Base-by-base conservation (phyloP, 2,888 invertebrate genomes). In the Sclerodermus sp. region DNA sequence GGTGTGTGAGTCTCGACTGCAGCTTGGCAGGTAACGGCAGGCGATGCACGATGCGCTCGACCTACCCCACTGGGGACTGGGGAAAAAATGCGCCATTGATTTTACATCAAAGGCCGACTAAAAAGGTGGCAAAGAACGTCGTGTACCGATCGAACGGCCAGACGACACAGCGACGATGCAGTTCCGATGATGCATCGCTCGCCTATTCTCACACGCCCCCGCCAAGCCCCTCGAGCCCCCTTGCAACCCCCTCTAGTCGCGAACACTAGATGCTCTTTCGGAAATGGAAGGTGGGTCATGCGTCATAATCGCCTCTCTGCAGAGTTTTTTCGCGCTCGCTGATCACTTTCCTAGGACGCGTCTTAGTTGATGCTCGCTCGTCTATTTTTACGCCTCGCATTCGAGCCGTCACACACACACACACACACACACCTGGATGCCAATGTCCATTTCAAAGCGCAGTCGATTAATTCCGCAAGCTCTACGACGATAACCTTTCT, bases 31-130 rank as follows among this genome's bases (percentile, higher is more conserved):
- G 45, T 42, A 23, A 23, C 48, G 37, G 15, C 18, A 10, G 36
- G 12, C 30, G 18, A 37, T 15, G 18, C 40, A 53, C 46, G 58
- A 61, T 53, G 60, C 67, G 67, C 68, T 69, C 71, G 71, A 76
- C 70, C 73, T 73, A 72, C 64, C 73, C 70, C 67, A 69, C 62
- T 53, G 57, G 50, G 45, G 49, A 57, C 57, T 60, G 64, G 64
- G 58, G 64, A 70, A 63, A 67, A 70, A 71, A 68, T 70, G 68
- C 72, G 68, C 70, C 74, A 76, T 74, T 76, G 77, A 76, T 77
- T 77, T 75, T 72, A 73, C 77, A 75, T 74, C 76, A 77, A 77
- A 77, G 76, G 73, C 73, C 66, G 70, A 66, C 70, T 73, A 70
- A 76, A 72, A 74, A 71, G 72, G 73, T 67, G 68, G 71, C 73